Evolutionary conservation across 2,797 vertebrate species (phyloP).

Genomic region (Echeneis naucrates): DNA sequence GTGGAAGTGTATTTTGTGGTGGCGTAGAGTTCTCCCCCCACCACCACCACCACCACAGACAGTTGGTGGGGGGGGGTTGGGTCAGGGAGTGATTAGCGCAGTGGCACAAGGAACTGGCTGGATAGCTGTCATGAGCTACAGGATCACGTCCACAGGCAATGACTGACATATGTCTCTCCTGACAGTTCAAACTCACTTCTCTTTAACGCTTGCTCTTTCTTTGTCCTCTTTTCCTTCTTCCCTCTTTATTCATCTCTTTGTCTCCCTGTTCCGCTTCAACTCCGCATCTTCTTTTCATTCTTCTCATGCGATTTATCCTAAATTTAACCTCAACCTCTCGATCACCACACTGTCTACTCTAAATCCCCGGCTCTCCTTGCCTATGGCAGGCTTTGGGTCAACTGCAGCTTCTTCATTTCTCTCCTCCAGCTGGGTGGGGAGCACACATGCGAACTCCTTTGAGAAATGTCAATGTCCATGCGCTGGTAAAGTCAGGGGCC

Average conservation of each 20-base stretch:
- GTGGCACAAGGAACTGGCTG: constrained; percentile 12
- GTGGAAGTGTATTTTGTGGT: background rate
- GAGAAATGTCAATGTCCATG: constrained; percentile 90
- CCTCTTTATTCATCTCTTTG: constrained; percentile 3
- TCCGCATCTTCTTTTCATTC: background rate
- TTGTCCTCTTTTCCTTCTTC: background rate
- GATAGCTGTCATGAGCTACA: constrained; percentile 41
- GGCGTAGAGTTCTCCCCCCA: background rate
- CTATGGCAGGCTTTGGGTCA: constrained; percentile 82
- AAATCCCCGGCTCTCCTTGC: constrained; percentile 59
- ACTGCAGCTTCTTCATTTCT: constrained; percentile 80
- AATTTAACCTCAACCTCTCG: constrained; percentile 13
- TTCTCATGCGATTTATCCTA: background rate
- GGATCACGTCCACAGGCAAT: constrained; percentile 49
- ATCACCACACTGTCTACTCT: constrained; percentile 19
- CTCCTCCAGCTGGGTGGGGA: constrained; percentile 81
- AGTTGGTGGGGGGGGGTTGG: no score
- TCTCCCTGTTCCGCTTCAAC: constrained; percentile 13
- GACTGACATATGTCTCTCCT: constrained; percentile 55
- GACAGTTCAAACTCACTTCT: constrained; percentile 29
- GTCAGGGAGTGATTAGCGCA: constrained; percentile 25
- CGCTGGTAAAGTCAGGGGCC: constrained; percentile 80
- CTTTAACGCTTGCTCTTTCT: constrained; percentile 1
- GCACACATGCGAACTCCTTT: constrained; percentile 83
- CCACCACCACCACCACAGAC: background rate